These are phyloP conservation scores for Schizotus pectinicornis DNA, from an alignment of 2,888 invertebrate species.

Conservation along the genomic window DNA sequence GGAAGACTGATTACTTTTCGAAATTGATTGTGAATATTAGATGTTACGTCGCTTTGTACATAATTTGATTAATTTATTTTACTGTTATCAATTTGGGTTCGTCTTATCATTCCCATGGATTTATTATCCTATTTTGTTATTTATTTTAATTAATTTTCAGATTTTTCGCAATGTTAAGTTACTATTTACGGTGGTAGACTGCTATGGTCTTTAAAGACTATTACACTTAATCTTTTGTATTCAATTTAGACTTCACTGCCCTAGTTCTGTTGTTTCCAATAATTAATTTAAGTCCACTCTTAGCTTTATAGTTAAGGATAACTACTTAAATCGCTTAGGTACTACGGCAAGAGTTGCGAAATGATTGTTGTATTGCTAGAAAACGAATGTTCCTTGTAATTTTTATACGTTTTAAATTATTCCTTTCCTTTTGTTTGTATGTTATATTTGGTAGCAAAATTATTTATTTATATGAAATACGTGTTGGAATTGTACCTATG, in stretches of 20 bases:
- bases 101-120: conserved; percentile 51
- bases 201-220: conserved; percentile 9
- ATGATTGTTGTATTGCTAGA: too few relatives aligned
- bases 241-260: not conserved
- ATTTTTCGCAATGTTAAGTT: conserved; percentile 22
- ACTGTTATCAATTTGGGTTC: conserved; percentile 42
- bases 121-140: conserved; percentile 42
- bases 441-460: not conserved
- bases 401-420: not conserved
- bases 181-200: conserved; percentile 31
- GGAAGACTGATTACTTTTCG: conserved; percentile 42
- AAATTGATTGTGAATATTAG: conserved; percentile 40
- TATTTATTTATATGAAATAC: conserved; percentile 22
- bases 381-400: not conserved
- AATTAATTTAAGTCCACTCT: not conserved
- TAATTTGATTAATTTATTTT: conserved; percentile 47
- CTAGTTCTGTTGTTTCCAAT: not conserved
- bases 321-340: not conserved
- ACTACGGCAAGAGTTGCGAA: too few relatives aligned
- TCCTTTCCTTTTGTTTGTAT: not conserved
- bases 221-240: not conserved
- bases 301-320: not conserved
- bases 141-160: conserved; percentile 24
- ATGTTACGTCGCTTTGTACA: conserved; percentile 39
- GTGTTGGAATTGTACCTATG: conserved; percentile 26